Evolutionary conservation across 1,140 invertebrate genomes (phyloP).

Genomic region (Vanessa tameamea): DNA sequence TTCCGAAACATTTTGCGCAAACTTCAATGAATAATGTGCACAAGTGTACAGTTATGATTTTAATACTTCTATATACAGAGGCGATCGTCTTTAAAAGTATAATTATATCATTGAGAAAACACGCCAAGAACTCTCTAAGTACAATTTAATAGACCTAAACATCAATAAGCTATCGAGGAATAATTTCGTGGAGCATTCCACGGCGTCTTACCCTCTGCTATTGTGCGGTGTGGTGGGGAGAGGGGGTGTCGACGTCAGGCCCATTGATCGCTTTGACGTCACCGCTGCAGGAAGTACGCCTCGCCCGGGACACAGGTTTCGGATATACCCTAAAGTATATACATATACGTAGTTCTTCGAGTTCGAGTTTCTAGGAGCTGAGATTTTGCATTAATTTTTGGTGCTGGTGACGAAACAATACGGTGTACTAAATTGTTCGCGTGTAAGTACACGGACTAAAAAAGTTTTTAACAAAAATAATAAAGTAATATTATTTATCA

Average conservation of each 20-base stretch:
- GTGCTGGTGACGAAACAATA: too few species aligned
- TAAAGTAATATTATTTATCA: too few species aligned
- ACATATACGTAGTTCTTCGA: neutral
- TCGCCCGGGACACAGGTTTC: constrained; percentile 13
- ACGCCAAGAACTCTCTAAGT: neutral
- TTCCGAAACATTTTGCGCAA: too few species aligned
- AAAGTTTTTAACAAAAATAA: too few species aligned
- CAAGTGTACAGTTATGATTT: too few species aligned
- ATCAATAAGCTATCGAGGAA: constrained; percentile 19
- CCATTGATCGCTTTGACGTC: constrained; percentile 35
- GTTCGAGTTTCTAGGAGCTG: too few species aligned
- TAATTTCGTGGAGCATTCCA: constrained; percentile 22
- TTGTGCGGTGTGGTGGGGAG: constrained; percentile 1
- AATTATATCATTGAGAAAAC: neutral
- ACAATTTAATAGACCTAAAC: neutral
- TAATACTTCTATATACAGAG: too few species aligned
- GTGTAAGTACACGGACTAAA: too few species aligned
- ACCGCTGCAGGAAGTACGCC: constrained; percentile 27
- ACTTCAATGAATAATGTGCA: too few species aligned
- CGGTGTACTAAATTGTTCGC: too few species aligned
- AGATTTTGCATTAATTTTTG: too few species aligned
- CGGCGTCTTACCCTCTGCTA: constrained; percentile 18
- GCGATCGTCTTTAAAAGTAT: too few species aligned
- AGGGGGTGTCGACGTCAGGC: constrained; percentile 17
- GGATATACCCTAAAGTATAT: constrained; percentile 1